Percentiles rank a stretch among this genome's conserved stretches.
phyloP scores from a whole-genome alignment of 2,113 vertebrate genomes.

The Acanthochromis polyacanthus region DNA sequence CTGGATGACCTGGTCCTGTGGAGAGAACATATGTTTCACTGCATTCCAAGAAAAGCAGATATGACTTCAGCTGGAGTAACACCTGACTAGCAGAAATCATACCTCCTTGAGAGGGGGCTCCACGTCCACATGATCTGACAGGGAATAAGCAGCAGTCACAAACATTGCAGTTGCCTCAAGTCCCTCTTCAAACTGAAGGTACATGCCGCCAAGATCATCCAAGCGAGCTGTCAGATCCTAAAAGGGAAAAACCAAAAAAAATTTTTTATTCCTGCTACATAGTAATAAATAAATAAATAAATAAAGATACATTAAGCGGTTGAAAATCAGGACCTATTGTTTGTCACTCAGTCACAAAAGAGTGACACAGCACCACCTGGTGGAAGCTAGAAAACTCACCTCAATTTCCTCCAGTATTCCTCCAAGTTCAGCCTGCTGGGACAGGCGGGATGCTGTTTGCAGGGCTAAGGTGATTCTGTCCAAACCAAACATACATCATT shows the following conservation, averaged over 20 bases:
- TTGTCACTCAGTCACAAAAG: rapidly evolving
- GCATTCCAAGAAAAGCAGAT: background rate
- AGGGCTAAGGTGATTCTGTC: slow-evolving; percentile 92
- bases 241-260: background rate
- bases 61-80: background rate
- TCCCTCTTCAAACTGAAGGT: slow-evolving; percentile 98
- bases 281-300: background rate
- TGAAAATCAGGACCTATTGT: too few species aligned
- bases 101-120: slow-evolving; percentile 97
- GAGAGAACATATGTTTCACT: background rate
- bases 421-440: slow-evolving; percentile 94
- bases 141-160: slow-evolving; percentile 92
- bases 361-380: slow-evolving; percentile 56
- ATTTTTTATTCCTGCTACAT: background rate
- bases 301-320: too few species aligned
- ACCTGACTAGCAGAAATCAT: background rate
- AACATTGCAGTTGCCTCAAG: slow-evolving; percentile 95
- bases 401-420: slow-evolving; percentile 97
- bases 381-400: slow-evolving; percentile 80
- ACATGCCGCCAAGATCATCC: slow-evolving; percentile 96
- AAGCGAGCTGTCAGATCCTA: slow-evolving; percentile 97
- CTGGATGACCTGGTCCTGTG: slow-evolving; percentile 96
- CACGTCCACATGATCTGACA: slow-evolving; percentile 94
- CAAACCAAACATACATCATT: slow-evolving; percentile 16
- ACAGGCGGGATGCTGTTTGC: slow-evolving; percentile 92